Evolutionary conservation across 2,113 vertebrate genomes (phyloP).

Genomic region (Oreotrochilus melanogaster): DNA sequence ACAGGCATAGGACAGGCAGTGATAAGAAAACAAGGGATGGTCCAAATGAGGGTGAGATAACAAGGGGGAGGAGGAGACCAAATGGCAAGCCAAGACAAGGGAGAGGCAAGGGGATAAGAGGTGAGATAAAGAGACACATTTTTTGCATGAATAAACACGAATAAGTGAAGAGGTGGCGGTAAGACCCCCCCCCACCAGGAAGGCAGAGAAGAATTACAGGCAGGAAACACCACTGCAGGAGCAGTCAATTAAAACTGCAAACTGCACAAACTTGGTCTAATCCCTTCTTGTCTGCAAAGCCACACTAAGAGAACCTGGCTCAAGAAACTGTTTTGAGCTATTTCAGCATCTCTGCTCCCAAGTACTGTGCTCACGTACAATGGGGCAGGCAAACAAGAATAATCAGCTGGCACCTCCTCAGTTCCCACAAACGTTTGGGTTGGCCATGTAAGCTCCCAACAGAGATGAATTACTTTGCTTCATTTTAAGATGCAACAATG

Average conservation of each 20-base stretch:
- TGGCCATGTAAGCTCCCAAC: background rate
- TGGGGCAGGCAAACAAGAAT: background rate
- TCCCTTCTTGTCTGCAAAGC: background rate
- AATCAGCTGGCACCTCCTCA: background rate
- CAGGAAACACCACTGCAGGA: background rate
- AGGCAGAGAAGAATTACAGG: background rate
- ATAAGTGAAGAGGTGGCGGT: background rate
- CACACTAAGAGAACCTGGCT: background rate
- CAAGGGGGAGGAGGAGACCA: slow-evolving; percentile 17
- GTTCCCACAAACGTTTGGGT: background rate
- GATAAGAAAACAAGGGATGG: slow-evolving; percentile 54
- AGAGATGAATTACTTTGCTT: background rate
- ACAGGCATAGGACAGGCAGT: background rate
- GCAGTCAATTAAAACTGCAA: slow-evolving; percentile 14
- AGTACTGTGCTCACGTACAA: background rate
- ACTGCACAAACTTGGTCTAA: background rate
- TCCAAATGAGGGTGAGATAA: slow-evolving; percentile 33
- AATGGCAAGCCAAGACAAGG: slow-evolving; percentile 41
- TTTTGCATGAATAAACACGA: slow-evolving; percentile 42
- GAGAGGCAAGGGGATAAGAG: background rate
- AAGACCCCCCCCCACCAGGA: background rate
- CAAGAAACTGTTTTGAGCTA: background rate
- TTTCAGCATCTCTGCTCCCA: background rate
- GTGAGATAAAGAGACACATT: slow-evolving; percentile 42
- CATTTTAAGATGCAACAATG: background rate